phyloP scores from a whole-genome alignment of 2,797 vertebrate genomes.

The Spizella passerina region DNA sequence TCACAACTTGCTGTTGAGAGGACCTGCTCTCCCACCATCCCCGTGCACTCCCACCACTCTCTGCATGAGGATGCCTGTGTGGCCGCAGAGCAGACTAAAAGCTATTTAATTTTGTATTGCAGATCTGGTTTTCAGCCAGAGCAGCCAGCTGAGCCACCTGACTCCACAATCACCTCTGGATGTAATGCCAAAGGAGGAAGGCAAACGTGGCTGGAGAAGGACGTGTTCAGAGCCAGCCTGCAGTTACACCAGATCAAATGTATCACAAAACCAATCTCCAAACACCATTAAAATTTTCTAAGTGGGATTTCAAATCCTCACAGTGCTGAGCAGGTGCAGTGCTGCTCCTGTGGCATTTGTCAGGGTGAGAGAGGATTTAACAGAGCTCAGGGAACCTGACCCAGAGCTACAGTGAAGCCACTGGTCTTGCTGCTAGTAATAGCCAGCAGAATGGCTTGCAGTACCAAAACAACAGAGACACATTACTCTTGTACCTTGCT shows the following conservation, averaged over 20 bases:
- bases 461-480: background rate
- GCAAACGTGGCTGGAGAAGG: background rate
- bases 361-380: background rate
- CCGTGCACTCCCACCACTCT: background rate
- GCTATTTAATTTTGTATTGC: background rate
- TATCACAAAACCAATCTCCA: accelerated
- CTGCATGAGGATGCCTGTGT: background rate
- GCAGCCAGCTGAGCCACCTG: background rate
- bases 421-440: background rate
- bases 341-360: background rate
- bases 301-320: background rate
- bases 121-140: background rate
- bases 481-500: constrained; percentile 88
- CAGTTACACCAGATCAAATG: background rate
- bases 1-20: background rate
- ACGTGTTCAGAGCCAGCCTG: background rate
- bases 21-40: background rate
- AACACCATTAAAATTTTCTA: background rate
- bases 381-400: background rate
- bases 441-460: background rate
- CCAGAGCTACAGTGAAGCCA: background rate
- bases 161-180: background rate
- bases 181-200: background rate
- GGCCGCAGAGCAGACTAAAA: background rate
- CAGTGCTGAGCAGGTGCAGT: background rate